Conservation (phyloP, 2,113 vertebrate genomes). For the Gopherus evgoodei region DNA sequence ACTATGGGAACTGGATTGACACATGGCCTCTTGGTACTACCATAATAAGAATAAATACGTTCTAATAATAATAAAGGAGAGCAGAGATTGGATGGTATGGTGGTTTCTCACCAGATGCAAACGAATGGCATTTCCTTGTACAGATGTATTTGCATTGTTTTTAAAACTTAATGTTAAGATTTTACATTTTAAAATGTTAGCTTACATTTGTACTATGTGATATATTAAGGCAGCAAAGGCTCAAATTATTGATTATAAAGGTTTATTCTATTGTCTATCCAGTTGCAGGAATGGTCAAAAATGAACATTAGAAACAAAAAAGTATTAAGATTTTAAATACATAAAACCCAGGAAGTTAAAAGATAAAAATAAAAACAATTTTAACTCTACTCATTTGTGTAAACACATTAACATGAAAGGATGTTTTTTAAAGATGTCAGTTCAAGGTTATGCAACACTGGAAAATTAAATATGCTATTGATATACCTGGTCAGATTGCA, state of each 20-base stretch:
- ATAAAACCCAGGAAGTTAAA: not conserved
- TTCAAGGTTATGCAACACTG: accelerated
- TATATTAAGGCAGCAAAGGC: not conserved
- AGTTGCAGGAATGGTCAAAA: not conserved
- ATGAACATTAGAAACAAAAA: not conserved
- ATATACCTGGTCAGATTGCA: not conserved
- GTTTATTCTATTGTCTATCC: not conserved
- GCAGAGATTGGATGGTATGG: not conserved
- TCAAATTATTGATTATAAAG: not conserved
- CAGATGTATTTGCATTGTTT: not conserved
- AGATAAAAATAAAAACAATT: not conserved
- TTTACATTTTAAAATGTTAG: not conserved
- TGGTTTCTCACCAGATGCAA: not conserved
- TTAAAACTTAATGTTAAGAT: not conserved
- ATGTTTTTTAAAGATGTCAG: not conserved
- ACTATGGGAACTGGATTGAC: accelerated
- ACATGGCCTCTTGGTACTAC: not conserved
- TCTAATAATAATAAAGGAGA: not conserved
- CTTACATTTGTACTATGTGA: not conserved
- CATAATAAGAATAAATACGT: not conserved
- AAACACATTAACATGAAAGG: not conserved
- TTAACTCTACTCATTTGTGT: slow-evolving; percentile 10
- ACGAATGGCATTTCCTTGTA: not conserved
- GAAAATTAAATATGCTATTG: not conserved
- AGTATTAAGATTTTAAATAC: not conserved